Evolutionary conservation across 1,140 invertebrate species (phyloP).

Genomic region (Pseudomyrmex gracilis): DNA sequence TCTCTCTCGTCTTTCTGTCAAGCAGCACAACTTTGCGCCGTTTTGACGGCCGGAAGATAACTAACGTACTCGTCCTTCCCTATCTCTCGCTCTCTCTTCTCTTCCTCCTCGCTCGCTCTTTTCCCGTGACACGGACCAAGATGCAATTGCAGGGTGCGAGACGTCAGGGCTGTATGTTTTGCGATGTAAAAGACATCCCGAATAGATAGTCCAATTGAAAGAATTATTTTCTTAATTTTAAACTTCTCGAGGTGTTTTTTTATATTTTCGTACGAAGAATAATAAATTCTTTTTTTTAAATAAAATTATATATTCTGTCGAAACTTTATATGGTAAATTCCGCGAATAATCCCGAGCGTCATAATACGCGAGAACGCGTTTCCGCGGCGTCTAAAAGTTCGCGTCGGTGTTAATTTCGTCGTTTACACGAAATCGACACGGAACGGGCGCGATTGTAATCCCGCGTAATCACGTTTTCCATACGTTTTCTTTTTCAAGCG

Average conservation of each 20-base stretch:
- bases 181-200: neutral
- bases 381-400: neutral
- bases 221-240: neutral
- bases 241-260: neutral
- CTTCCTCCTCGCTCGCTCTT: constrained; percentile 4
- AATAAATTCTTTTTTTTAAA: too few species aligned
- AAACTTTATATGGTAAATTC: too few species aligned
- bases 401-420: too few species aligned
- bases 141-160: constrained; percentile 37
- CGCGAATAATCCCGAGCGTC: too few species aligned
- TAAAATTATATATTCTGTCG: too few species aligned
- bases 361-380: neutral
- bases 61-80: constrained; percentile 70
- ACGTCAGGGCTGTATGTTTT: neutral
- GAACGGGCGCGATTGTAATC: constrained; percentile 23
- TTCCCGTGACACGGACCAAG: constrained; percentile 50
- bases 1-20: constrained; percentile 55
- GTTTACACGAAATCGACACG: neutral
- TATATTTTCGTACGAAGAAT: too few species aligned
- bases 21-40: constrained; percentile 80
- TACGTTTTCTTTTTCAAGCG: constrained; percentile 14
- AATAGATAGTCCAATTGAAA: neutral
- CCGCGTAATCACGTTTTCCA: constrained; percentile 9
- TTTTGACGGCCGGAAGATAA: constrained; percentile 83
- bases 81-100: constrained; percentile 61